Evolutionary conservation across 2,113 vertebrate species (phyloP).

Genomic region (Lathamus discolor): DNA sequence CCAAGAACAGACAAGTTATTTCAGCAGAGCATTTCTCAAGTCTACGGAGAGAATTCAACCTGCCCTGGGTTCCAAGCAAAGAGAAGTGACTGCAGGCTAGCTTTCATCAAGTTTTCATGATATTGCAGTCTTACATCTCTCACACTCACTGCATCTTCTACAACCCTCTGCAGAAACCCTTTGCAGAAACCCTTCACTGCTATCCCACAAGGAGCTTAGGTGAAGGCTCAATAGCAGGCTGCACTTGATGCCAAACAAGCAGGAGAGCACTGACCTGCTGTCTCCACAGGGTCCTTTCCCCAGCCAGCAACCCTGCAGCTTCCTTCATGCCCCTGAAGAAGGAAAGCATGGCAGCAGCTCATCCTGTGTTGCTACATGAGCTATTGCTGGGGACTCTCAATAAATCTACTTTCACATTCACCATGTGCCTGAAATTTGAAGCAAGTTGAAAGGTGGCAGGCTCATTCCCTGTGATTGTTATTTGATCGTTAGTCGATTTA

Average conservation of each 20-base stretch:
- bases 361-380: background rate
- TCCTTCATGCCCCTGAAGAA: background rate
- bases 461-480: background rate
- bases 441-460: rapidly evolving
- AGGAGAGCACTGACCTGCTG: background rate
- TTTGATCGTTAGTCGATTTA: background rate
- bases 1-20: background rate
- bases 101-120: background rate
- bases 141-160: background rate
- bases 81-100: background rate
- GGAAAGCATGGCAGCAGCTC: background rate
- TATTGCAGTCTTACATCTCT: background rate
- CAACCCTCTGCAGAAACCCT: background rate
- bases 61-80: background rate
- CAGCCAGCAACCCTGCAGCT: background rate
- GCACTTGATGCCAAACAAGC: background rate
- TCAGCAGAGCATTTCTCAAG: background rate
- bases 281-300: background rate
- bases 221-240: rapidly evolving
- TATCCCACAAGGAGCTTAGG: rapidly evolving
- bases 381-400: background rate
- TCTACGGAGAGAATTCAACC: background rate
- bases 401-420: background rate
- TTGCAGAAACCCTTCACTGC: background rate
- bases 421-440: rapidly evolving